These are phyloP conservation scores for Bombyx huttoni DNA, from an alignment of 2,888 invertebrate species.

Conservation along the genomic window DNA sequence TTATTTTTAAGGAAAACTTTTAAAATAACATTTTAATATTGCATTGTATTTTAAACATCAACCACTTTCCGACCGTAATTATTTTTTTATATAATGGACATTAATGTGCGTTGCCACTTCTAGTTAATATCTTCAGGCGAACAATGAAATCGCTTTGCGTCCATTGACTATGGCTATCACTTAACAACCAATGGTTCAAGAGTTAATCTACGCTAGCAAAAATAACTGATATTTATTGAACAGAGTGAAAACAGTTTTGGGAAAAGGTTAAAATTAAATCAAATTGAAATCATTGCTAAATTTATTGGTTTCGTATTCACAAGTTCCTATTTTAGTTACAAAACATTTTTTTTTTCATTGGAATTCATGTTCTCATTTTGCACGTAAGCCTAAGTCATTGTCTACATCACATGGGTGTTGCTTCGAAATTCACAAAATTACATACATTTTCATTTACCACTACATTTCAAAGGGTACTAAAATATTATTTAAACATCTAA, in stretches of 20 bases:
- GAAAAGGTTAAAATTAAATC: not conserved
- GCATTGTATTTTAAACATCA: no score
- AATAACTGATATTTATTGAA: not conserved
- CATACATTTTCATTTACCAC: not conserved
- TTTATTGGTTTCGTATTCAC: constrained; percentile 70
- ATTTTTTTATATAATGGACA: no score
- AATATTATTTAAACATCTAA: constrained; percentile 1
- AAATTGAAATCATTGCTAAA: constrained; percentile 36
- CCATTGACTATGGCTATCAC: no score
- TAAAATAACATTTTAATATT: no score
- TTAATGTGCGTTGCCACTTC: no score
- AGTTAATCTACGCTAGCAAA: no score
- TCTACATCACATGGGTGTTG: constrained; percentile 46
- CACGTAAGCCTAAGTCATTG: constrained; percentile 67
- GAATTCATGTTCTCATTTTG: constrained; percentile 54
- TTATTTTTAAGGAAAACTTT: no score
- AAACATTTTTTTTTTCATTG: constrained; percentile 54
- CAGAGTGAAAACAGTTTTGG: not conserved
- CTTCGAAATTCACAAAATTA: constrained; percentile 11
- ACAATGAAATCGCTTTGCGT: no score
- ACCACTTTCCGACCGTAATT: no score
- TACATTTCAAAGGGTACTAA: not conserved
- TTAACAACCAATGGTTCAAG: no score
- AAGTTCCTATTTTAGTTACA: constrained; percentile 64
- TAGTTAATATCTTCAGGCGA: no score